Percentiles rank a stretch among this genome's conserved stretches.
phyloP scores from a whole-genome alignment of 2,888 invertebrate genomes.

The Galerucella pusilla region DNA sequence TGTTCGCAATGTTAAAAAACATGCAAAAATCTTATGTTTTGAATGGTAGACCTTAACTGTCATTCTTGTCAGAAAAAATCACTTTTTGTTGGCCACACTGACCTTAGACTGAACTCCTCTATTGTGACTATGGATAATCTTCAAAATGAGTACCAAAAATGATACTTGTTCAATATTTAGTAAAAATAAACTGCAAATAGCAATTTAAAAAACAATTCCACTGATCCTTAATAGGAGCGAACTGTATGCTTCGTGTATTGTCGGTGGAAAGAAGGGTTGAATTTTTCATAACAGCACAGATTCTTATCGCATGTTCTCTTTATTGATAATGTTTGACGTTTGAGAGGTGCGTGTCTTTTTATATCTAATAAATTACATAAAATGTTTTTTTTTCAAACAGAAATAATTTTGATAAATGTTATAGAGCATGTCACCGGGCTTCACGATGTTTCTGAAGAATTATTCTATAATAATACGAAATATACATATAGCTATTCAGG shows the following conservation, averaged over 20 bases:
- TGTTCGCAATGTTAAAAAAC: too few relatives aligned
- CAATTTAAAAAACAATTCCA: background rate
- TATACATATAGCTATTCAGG: too few relatives aligned
- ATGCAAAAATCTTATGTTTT: too few relatives aligned
- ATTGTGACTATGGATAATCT: too few relatives aligned
- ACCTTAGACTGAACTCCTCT: too few relatives aligned
- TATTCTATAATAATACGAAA: too few relatives aligned
- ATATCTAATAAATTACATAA: constrained; percentile 4
- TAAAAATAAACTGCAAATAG: background rate
- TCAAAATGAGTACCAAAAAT: too few relatives aligned
- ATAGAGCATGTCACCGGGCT: constrained; percentile 1
- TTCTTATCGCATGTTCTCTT: constrained; percentile 25
- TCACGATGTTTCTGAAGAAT: background rate
- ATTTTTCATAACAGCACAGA: constrained; percentile 9
- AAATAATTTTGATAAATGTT: constrained; percentile 11
- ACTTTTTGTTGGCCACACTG: too few relatives aligned
- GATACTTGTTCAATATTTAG: too few relatives aligned
- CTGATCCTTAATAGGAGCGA: constrained; percentile 6
- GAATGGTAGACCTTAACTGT: too few relatives aligned
- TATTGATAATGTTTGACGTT: constrained; percentile 21
- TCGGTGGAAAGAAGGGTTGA: constrained; percentile 21
- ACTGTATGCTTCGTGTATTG: constrained; percentile 4
- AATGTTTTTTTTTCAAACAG: background rate
- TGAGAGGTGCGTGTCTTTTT: constrained; percentile 11
- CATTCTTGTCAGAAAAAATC: too few relatives aligned